Evolutionary conservation across 2,113 vertebrate genomes (phyloP).

Genomic region (Caranx melampygus): DNA sequence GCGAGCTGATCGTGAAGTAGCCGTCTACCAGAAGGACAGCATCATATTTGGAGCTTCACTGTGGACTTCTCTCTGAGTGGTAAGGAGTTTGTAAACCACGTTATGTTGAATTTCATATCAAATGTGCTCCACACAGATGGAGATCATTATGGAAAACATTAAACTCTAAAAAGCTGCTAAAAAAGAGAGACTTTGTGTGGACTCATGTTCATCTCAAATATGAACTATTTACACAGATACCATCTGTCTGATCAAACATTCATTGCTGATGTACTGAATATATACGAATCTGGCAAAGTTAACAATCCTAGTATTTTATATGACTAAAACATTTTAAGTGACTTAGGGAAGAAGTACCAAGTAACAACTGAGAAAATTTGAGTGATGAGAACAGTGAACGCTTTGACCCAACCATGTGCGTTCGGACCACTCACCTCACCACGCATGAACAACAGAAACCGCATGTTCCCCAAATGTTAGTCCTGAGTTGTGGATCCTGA

Average conservation of each 20-base stretch:
- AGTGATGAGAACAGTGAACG: too few species aligned
- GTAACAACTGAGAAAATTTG: too few species aligned
- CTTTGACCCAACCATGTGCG: too few species aligned
- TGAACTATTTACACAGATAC: too few species aligned
- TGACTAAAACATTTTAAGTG: background rate
- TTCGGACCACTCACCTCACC: too few species aligned
- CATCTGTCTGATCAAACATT: too few species aligned
- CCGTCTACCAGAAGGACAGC: constrained; percentile 97
- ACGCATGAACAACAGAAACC: too few species aligned
- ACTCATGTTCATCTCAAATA: too few species aligned
- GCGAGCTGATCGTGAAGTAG: constrained; percentile 96
- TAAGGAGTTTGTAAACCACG: constrained; percentile 67
- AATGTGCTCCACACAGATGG: background rate
- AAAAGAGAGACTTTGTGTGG: background rate
- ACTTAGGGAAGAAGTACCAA: background rate
- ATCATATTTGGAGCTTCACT: constrained; percentile 95
- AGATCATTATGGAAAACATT: background rate
- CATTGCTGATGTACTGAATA: too few species aligned
- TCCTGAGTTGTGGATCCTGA: too few species aligned
- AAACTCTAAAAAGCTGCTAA: background rate
- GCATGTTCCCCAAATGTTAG: too few species aligned
- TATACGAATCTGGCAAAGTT: background rate
- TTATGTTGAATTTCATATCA: background rate
- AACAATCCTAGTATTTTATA: background rate
- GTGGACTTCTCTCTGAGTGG: constrained; percentile 98